Conservation (phyloP, 2,113 vertebrate genomes). For the Atherinomorus stipes region DNA sequence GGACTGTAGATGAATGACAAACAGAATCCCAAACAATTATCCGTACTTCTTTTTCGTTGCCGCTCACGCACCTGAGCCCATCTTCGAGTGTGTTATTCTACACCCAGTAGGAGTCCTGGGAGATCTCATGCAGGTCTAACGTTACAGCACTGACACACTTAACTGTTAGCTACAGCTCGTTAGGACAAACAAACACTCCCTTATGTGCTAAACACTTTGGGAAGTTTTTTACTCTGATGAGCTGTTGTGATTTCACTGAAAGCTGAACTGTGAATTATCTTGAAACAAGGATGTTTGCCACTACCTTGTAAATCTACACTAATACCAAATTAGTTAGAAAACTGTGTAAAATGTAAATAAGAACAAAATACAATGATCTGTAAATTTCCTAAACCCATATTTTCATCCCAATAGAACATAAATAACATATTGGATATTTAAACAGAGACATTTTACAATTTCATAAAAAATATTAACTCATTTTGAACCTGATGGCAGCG, state of each 20-base stretch:
- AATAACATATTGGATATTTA: no score
- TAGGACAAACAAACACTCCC: slow-evolving; percentile 17
- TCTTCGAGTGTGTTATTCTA: slow-evolving; percentile 46
- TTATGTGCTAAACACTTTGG: slow-evolving; percentile 17
- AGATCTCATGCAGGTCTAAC: slow-evolving; percentile 49
- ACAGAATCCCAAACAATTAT: slow-evolving; percentile 7
- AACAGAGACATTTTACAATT: no score
- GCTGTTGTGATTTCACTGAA: slow-evolving; percentile 9
- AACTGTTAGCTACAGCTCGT: slow-evolving; percentile 47
- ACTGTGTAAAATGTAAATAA: no score
- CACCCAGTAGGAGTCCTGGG: slow-evolving; percentile 32
- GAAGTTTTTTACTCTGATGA: background rate
- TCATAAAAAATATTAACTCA: no score
- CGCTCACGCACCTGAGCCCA: slow-evolving; percentile 53
- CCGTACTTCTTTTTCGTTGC: background rate
- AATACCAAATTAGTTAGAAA: no score
- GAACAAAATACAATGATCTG: no score
- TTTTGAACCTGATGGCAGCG: no score
- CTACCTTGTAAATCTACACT: no score
- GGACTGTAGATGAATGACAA: slow-evolving; percentile 21
- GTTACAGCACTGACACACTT: slow-evolving; percentile 61
- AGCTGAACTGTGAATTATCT: background rate
- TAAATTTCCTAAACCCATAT: no score
- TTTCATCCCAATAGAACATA: no score
- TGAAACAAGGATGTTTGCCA: no score